Percentiles rank a stretch among this genome's conserved stretches.
Evolutionary conservation across 1,140 invertebrate genomes (phyloP).

Genomic region (Drosophila equinoxialis): DNA sequence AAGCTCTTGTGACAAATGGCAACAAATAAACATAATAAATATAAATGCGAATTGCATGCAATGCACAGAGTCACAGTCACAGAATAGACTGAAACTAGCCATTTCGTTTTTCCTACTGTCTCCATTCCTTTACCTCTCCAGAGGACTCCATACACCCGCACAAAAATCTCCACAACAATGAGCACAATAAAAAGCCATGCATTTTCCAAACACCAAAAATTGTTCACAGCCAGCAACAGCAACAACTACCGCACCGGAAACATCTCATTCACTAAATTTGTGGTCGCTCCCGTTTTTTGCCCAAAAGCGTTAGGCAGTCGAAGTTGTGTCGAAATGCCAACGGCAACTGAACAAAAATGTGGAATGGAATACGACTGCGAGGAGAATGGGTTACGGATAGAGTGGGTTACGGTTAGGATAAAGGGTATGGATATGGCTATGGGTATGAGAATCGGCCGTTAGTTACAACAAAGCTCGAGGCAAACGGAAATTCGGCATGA

Average conservation of each 20-base stretch:
- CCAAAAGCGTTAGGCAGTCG: constrained; percentile 73
- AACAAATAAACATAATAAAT: constrained; percentile 80
- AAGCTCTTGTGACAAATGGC: constrained; percentile 73
- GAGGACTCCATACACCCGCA: neutral
- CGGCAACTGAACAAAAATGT: constrained; percentile 40
- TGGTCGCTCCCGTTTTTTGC: constrained; percentile 68
- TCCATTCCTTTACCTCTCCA: neutral
- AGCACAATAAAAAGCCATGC: constrained; percentile 80
- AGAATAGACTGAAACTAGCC: constrained; percentile 59
- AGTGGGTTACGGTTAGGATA: constrained; percentile 19
- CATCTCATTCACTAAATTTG: constrained; percentile 82
- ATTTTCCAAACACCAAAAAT: constrained; percentile 82
- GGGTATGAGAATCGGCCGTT: constrained; percentile 49
- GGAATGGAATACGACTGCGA: neutral
- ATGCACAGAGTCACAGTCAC: constrained; percentile 32
- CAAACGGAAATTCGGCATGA: constrained; percentile 79
- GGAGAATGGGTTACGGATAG: neutral
- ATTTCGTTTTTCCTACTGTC: constrained; percentile 27
- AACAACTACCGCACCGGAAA: constrained; percentile 68
- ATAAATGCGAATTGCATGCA: constrained; percentile 69
- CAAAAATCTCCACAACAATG: constrained; percentile 64
- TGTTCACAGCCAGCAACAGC: constrained; percentile 44
- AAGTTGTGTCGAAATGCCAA: constrained; percentile 75
- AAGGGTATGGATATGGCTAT: neutral
- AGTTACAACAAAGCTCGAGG: constrained; percentile 77